Base-by-base conservation (phyloP, 2,888 invertebrate genomes). In the Cryptus viduatorius region DNA sequence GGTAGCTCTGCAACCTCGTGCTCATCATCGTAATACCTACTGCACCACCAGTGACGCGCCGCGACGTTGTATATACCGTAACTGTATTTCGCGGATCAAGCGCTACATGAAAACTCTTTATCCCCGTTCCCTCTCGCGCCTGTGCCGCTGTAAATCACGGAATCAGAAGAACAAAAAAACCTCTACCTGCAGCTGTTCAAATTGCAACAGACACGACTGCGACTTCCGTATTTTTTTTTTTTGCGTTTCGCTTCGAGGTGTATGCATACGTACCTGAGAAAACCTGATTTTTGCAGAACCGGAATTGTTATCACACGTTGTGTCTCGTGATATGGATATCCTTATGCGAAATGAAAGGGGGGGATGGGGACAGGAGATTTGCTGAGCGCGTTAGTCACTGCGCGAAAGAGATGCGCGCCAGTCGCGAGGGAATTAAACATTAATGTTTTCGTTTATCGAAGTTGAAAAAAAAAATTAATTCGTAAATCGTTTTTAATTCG, bases 31-130 rank as follows among this genome's bases (percentile, higher is more conserved):
- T 61, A 24, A 69, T 48, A 64, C 69, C 10, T 24, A 59, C 59
- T 12, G 19, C 59, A 61, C 37, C 37, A 46, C 59, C 80, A 61
- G 59, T 68, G 73, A 67, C 42, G 46, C 29, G 68, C 68, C 24
- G 56, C 12, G 10, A 68, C 16, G 37, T 16, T 65, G 29, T 48
- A 61, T 19, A 24, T 2, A 24, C 37, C 65, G 16, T 73, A 80
- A 80, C 79, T 80, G 79, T 80, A 65, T 73, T 67, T 80, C 67
- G 79, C 67, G 79, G 73, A 59, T 56, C 79, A 67, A 53, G 65
- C 65, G 67, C 42, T 79, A 46, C 61, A 79, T 80, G 79, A 65
- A 73, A 80, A 80, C 65, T 53, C 65, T 56, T 64, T 67, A 79
- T 65, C 65, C 59, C 50, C 65, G 37, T 37, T 53, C 67, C 72